A percentile compares a stretch with the other conserved stretches of the same genome.
phyloP scores from a whole-genome alignment of 2,113 vertebrate genomes.

The Oryzias melastigma region DNA sequence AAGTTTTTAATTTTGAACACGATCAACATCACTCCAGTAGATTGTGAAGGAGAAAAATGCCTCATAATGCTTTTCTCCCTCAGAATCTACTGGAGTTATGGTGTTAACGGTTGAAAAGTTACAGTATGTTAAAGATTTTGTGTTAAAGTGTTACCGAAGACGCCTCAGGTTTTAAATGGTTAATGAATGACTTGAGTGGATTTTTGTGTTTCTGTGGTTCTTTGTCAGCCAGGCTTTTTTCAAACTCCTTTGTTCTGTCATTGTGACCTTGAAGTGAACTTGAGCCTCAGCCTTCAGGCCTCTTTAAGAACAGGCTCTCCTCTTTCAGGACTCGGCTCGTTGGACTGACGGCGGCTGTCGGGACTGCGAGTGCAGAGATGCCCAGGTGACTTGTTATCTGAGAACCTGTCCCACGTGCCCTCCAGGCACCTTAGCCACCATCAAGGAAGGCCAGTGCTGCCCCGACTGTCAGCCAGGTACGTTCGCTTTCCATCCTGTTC shows the following conservation, averaged over 20 bases:
- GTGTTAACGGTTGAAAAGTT: too few species aligned
- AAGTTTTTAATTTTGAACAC: too few species aligned
- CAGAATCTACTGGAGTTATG: too few species aligned
- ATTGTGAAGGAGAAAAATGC: too few species aligned
- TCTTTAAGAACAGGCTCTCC: constrained; percentile 1
- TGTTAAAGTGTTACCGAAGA: too few species aligned
- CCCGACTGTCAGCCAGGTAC: constrained; percentile 84
- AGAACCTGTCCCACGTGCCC: constrained; percentile 85
- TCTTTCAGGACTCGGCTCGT: constrained; percentile 71
- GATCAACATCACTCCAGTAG: too few species aligned
- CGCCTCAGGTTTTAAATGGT: too few species aligned
- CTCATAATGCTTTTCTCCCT: too few species aligned
- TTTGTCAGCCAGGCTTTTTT: not conserved
- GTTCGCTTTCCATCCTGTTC: not conserved
- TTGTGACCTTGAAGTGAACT: not conserved
- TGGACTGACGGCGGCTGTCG: constrained; percentile 82
- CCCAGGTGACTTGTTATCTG: constrained; percentile 82
- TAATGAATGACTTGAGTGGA: not conserved
- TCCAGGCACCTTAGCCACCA: constrained; percentile 67
- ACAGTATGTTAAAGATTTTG: too few species aligned
- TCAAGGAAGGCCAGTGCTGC: constrained; percentile 79
- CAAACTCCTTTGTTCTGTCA: too few species aligned
- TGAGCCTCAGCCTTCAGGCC: not conserved
- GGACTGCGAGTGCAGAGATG: constrained; percentile 81
- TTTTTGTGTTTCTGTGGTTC: not conserved